Evolutionary conservation across 2,113 vertebrate genomes (phyloP), one percentile per base, ranked within the genome.

Genomic region (Cettia cetti): DNA sequence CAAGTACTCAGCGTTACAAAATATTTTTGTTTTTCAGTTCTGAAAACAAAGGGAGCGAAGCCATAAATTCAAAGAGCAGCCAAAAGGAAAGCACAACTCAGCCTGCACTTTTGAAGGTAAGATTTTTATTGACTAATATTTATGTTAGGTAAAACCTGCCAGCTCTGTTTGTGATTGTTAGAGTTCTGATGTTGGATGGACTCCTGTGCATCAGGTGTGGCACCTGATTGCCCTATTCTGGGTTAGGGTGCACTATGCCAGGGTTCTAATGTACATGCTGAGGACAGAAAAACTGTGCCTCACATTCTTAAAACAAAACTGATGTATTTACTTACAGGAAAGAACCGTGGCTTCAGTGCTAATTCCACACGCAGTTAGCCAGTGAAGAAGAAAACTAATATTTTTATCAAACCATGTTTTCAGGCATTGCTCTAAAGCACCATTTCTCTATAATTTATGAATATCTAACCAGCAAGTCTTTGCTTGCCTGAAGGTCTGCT

Each of bases 21-120:
- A 70, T 82, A 57, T 92, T 94, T 96, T 97, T 98, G 47, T 97
- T 96, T 98, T 98, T 92, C 97, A 98, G 98, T 96, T 95, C 95
- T 96, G 97, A 97, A 97, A 97, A 94, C 94, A 97, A 98, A 69
- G 97, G 97, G 96, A 97, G 77, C 26, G 96, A 98, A 81, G 78
- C 93, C 77, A 50, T 92, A 90, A 93, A 53, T 79, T 68, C 75
- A 44, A 92, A 94, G 93, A 95, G 49, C 92, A 96, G 96, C 87
- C 97, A 97, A 94, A 97, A 97, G 72, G 97, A 97, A 97, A 98
- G 87, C 84, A 71, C 82, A 52, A 94, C 95, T 96, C 96, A 95
- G 60, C 93, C 97, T 94, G 92, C 97, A 71, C 77, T 95, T 72
- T 68, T 97, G 86, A 98, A 98, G 98, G 98, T 98, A 97, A 64